phyloP scores from a whole-genome alignment of 2,797 vertebrate species.

The Pipistrellus kuhlii region DNA sequence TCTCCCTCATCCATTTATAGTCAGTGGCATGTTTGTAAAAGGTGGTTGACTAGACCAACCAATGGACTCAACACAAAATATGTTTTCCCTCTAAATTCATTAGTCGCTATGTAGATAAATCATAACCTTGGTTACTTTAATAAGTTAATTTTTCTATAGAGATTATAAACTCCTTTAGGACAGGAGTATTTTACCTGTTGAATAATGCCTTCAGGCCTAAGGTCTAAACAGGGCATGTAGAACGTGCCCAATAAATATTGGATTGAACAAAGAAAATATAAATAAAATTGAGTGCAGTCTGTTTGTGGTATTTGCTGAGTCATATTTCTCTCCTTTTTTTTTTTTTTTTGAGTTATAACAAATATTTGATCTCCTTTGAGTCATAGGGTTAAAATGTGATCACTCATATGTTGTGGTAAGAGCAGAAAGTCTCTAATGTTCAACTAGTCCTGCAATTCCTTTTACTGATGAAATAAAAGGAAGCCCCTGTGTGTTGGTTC shows the following conservation, averaged over 20 bases:
- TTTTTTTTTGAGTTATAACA: constrained; percentile 14
- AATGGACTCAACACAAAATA: background rate
- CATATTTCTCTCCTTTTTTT: background rate
- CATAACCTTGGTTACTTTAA: background rate
- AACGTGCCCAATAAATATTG: background rate
- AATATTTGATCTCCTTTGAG: constrained; percentile 53
- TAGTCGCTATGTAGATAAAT: constrained; percentile 1
- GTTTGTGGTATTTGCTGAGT: background rate
- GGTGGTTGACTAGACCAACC: background rate
- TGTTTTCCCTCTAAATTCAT: background rate
- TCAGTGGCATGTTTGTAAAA: background rate
- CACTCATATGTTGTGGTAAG: constrained; percentile 7
- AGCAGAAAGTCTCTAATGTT: background rate
- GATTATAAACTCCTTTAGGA: constrained; percentile 15
- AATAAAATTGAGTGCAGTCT: background rate
- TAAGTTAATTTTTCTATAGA: constrained; percentile 7
- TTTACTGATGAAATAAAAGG: background rate
- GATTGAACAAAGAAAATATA: constrained; percentile 12
- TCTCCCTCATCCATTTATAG: background rate
- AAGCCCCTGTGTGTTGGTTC: background rate
- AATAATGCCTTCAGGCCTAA: background rate
- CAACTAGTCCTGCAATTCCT: background rate
- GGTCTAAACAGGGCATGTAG: background rate
- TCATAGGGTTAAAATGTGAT: background rate
- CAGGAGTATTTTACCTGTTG: constrained; percentile 24